Conservation (phyloP, 2,113 vertebrate species). For the Pao palembangensis region DNA sequence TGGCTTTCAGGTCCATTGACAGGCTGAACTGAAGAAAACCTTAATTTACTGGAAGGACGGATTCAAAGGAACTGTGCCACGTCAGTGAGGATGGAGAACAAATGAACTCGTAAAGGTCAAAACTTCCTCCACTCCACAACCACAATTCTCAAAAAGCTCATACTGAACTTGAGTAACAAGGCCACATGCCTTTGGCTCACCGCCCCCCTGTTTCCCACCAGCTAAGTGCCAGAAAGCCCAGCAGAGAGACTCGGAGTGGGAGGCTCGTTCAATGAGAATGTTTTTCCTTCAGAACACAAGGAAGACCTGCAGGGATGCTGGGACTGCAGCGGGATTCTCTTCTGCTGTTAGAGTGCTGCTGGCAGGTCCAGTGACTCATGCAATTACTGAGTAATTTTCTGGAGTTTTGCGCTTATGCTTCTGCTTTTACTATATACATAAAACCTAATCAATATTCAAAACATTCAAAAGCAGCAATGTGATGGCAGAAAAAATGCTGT, state of each 20-base stretch:
- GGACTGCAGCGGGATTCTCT: conserved; percentile 41
- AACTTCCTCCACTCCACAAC: conserved; percentile 21
- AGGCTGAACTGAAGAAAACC: too few relatives aligned
- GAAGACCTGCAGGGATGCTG: conserved; percentile 26
- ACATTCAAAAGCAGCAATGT: conserved; percentile 22
- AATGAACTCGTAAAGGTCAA: conserved; percentile 58
- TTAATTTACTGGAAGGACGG: too few relatives aligned
- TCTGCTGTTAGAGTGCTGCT: conserved; percentile 34
- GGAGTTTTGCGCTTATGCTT: neutral
- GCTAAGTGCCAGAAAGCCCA: conserved; percentile 19
- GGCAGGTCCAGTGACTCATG: conserved; percentile 47
- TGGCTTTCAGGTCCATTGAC: too few relatives aligned
- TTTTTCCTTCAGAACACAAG: conserved; percentile 30
- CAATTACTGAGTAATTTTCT: conserved; percentile 22
- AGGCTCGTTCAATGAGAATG: conserved; percentile 39
- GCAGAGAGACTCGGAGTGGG: conserved; percentile 46
- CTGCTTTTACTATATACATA: conserved; percentile 11
- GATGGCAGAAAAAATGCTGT: conserved; percentile 42
- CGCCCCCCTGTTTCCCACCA: conserved; percentile 45
- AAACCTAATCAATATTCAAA: conserved; percentile 47
- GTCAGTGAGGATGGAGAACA: conserved; percentile 30
- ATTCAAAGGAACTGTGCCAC: too few relatives aligned
- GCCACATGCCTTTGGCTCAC: conserved; percentile 17
- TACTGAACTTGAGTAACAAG: conserved; percentile 32
- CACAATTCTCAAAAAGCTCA: conserved; percentile 35